Base-by-base conservation (phyloP, 1,140 invertebrate genomes). In the Cephus cinctus region DNA sequence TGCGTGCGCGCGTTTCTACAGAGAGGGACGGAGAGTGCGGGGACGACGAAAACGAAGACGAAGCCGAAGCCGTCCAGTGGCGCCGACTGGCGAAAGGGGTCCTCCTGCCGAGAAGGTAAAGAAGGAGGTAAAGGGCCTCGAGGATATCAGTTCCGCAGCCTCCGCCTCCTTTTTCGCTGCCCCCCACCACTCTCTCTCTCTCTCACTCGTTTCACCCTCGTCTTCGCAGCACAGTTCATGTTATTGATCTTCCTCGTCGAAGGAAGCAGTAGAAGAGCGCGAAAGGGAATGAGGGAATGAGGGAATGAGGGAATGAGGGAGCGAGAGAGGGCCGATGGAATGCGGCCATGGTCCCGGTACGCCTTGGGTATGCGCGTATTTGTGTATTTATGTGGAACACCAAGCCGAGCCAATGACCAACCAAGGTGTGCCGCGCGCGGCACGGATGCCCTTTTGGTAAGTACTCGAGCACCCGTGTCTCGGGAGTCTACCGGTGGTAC, bases 381-480 rank as follows among this genome's bases (percentile, higher is more conserved):
- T 71, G 69, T 74, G 71, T 74, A 72, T 73, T 73, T 73, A 75
- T 71, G 67, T 70, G 71, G 64, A 75, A 75, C 71, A 70, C 58
- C 50, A 54, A 43, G 50, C 51, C 56, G 70, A 72, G 71, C 68
- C 69, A 72, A 75, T 75, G 69, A 70, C 69, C 70, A 73, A 63
- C 54, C 71, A 71, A 75, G 71, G 71, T 69, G 72, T 67, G 69
- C 62, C 57, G 51, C 20, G 47, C 40, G 44, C 49, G 30, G 44
- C 19, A 42, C 50, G 47, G 57, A 56, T 71, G 67, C 60, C 62
- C 64, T 69, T 71, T 71, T 63, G 57, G 55, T 63, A 58, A 56
- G 41, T 20, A 41, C 38, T 43, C 39, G 31, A 52, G 43, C 60
- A 60, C 57, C 56, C 65, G 67, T 35, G 18, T 5, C n/a, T n/a